Percentiles rank a stretch among this genome's conserved stretches.
Conservation (phyloP, 2,888 invertebrate genomes). For the Auanema freiburgensis region DNA sequence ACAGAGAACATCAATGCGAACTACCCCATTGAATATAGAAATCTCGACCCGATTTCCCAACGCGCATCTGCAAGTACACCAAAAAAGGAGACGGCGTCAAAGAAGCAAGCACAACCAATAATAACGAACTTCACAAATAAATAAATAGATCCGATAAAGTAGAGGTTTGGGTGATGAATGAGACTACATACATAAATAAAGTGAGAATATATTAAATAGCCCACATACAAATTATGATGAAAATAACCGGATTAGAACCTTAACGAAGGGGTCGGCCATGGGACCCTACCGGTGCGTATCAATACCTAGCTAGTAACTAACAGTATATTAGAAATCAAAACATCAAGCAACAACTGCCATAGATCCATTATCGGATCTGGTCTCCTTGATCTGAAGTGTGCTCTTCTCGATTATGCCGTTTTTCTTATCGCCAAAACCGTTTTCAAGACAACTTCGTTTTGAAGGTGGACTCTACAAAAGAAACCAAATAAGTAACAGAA, state of each 20-base stretch:
- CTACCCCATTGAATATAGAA: slow-evolving; percentile 2
- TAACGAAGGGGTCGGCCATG: neutral
- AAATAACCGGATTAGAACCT: neutral
- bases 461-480: slow-evolving; percentile 29
- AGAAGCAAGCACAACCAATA: no score
- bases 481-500: slow-evolving; percentile 5
- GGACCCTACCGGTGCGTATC: slow-evolving; percentile 3
- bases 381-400: slow-evolving; percentile 19
- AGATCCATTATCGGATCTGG: slow-evolving; percentile 19
- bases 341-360: slow-evolving; percentile 22
- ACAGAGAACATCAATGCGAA: neutral
- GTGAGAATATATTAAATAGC: neutral
- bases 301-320: slow-evolving; percentile 2
- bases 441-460: slow-evolving; percentile 36
- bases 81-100: no score
- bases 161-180: neutral
- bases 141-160: neutral
- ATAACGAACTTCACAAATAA: no score
- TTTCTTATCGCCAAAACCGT: slow-evolving; percentile 37
- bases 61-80: neutral
- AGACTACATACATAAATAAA: neutral
- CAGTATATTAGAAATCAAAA: neutral
- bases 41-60: slow-evolving; percentile 3
- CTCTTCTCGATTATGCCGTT: slow-evolving; percentile 25
- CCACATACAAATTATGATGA: slow-evolving; percentile 1